These are phyloP conservation scores for Euphydryas editha DNA, from an alignment of 2,888 invertebrate species.

Conservation along the genomic window DNA sequence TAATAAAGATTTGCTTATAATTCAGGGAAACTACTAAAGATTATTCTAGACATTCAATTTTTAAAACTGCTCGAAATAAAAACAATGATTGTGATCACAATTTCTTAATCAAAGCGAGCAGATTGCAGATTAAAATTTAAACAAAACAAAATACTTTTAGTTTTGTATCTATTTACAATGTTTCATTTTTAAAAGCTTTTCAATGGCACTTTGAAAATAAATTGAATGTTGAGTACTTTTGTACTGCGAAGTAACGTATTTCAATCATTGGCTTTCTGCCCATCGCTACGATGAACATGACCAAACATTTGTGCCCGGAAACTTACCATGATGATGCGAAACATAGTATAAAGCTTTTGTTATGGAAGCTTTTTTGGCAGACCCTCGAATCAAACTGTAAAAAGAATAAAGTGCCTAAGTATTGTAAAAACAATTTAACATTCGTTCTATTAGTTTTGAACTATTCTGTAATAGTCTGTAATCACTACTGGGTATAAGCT, in stretches of 20 bases:
- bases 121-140: slow-evolving; percentile 9
- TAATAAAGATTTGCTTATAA: too few relatives aligned
- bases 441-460: too few relatives aligned
- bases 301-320: slow-evolving; percentile 39
- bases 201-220: slow-evolving; percentile 27
- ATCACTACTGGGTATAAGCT: too few relatives aligned
- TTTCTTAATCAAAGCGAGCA: slow-evolving; percentile 3
- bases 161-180: slow-evolving; percentile 14
- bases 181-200: slow-evolving; percentile 27
- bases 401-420: not conserved
- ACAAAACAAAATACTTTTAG: slow-evolving; percentile 15
- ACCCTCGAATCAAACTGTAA: slow-evolving; percentile 6
- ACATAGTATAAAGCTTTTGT: slow-evolving; percentile 35
- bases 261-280: slow-evolving; percentile 44
- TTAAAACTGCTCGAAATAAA: not conserved
- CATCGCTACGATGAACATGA: slow-evolving; percentile 36
- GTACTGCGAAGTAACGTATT: slow-evolving; percentile 31
- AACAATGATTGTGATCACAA: not conserved
- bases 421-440: not conserved
- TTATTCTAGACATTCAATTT: not conserved
- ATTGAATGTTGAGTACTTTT: slow-evolving; percentile 18
- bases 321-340: slow-evolving; percentile 37
- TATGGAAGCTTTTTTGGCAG: slow-evolving; percentile 32
- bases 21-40: not conserved
- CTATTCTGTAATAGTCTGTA: too few relatives aligned